Evolutionary conservation across 2,797 vertebrate species (phyloP).

Genomic region (Peromyscus attwateri): DNA sequence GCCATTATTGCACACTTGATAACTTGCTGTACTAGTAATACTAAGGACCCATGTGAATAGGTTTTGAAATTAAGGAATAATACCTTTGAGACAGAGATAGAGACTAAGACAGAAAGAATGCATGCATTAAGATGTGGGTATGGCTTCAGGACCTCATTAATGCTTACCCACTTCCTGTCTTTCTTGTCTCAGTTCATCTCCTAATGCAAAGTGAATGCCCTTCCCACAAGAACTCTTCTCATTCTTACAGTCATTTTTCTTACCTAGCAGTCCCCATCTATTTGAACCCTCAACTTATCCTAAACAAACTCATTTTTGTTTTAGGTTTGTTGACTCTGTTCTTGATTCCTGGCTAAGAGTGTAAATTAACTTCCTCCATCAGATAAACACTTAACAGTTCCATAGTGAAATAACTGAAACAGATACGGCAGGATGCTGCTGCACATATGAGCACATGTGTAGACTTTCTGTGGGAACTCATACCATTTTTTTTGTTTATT

Average conservation of each 20-base stretch:
- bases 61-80: not conserved
- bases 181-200: not conserved
- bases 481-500: not conserved
- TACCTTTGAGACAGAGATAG: not conserved
- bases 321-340: not conserved
- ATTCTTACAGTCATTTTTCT: not conserved
- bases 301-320: not conserved
- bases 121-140: not conserved
- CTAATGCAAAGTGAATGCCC: not conserved
- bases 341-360: not conserved
- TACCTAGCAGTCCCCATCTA: too few species aligned
- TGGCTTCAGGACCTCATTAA: not conserved
- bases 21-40: not conserved
- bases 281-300: not conserved
- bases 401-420: not conserved
- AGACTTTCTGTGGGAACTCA: not conserved
- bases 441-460: too few species aligned
- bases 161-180: not conserved
- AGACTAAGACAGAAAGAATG: not conserved
- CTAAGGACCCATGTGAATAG: not conserved
- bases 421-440: not conserved
- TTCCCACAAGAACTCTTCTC: not conserved
- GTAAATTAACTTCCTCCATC: not conserved
- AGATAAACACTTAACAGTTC: not conserved
- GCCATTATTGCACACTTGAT: not conserved